Conservation (phyloP, 2,888 invertebrate species). For the Perdita meconis region DNA sequence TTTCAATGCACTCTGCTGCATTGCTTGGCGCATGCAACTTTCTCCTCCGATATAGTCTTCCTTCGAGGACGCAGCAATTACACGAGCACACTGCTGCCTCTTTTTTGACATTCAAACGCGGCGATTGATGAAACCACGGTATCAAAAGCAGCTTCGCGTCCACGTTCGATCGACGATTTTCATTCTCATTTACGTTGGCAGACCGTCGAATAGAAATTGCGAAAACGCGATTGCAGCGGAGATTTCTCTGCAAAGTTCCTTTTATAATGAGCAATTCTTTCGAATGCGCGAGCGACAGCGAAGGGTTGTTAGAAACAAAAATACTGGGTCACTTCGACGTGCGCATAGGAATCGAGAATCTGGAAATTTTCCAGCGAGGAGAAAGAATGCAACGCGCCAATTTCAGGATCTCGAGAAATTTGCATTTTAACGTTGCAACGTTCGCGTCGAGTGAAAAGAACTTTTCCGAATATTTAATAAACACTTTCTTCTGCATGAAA, state of each 20-base stretch:
- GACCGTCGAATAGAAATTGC: background rate
- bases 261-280: conserved; percentile 1
- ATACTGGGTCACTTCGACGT: conserved; percentile 11
- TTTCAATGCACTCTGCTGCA: conserved; percentile 5
- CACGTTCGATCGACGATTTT: background rate
- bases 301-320: conserved; percentile 2
- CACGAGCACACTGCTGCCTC: background rate
- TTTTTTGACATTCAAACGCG: background rate
- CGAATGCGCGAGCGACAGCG: background rate
- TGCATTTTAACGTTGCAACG: conserved; percentile 2
- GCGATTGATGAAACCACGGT: background rate
- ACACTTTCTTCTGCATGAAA: no score
- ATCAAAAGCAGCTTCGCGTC: no score
- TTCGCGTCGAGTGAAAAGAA: background rate
- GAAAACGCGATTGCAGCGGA: background rate
- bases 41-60: conserved; percentile 19
- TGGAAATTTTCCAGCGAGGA: conserved; percentile 27
- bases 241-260: background rate
- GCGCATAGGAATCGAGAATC: background rate
- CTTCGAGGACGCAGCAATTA: conserved; percentile 27
- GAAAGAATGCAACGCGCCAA: background rate
- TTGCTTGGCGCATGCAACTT: conserved; percentile 24
- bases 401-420: conserved; percentile 5
- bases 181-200: background rate
- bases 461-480: background rate